Evolutionary conservation across 92 coral and sea anemone species (phyloP).

Genomic region (Epizoanthus fatuus): DNA sequence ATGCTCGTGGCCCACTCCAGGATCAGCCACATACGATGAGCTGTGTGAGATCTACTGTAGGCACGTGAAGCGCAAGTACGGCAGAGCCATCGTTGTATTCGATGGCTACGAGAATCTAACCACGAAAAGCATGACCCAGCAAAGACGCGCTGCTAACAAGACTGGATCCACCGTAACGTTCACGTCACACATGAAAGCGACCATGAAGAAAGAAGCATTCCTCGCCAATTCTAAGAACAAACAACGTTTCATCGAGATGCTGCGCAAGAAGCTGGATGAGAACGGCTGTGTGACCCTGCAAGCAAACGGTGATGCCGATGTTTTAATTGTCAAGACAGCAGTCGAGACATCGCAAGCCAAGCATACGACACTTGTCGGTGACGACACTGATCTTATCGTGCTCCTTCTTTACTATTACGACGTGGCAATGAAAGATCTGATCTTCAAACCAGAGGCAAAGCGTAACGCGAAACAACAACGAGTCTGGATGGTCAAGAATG

Average conservation of each 20-base stretch:
- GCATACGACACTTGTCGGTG: constrained; percentile 44
- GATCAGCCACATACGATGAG: constrained; percentile 24
- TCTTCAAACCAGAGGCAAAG: constrained; percentile 59
- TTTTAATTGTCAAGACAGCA: constrained; percentile 50
- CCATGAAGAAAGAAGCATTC: constrained; percentile 55
- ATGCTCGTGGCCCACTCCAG: constrained; percentile 34
- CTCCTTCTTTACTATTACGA: constrained; percentile 34
- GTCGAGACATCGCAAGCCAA: constrained; percentile 12
- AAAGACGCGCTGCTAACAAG: constrained; percentile 46
- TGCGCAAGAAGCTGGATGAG: constrained; percentile 13
- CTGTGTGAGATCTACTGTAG: constrained; percentile 21
- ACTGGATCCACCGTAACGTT: constrained; percentile 51
- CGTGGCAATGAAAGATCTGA: constrained; percentile 18
- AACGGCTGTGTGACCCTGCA: constrained; percentile 8
- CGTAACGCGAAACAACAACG: constrained; percentile 21
- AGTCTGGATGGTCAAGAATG: constrained; percentile 30
- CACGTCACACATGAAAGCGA: constrained; percentile 31
- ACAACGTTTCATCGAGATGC: not conserved
- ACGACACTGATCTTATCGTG: constrained; percentile 54
- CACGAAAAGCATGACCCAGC: constrained; percentile 46
- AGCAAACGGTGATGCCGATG: constrained; percentile 42
- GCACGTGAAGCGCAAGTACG: not conserved
- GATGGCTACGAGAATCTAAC: constrained; percentile 51
- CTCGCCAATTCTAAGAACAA: constrained; percentile 31
- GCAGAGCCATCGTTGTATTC: no score